phyloP scores from a whole-genome alignment of 2,797 vertebrate genomes.

The Hydrophis major region DNA sequence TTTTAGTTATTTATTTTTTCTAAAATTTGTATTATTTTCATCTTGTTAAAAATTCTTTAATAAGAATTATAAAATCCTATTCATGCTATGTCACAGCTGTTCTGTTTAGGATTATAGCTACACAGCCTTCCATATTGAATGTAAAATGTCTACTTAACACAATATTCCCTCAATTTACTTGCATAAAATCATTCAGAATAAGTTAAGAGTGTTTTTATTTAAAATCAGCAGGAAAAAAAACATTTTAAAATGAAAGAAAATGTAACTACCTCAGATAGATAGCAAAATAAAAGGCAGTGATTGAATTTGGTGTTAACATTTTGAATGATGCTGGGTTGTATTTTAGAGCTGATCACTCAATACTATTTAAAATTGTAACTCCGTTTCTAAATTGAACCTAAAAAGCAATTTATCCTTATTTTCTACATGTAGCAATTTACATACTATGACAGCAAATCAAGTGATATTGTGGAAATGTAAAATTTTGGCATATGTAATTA shows the following conservation, averaged over 20 bases:
- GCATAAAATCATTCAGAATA: background rate
- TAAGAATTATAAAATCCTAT: background rate
- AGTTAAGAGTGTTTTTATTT: background rate
- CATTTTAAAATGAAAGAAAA: background rate
- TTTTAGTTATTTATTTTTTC: background rate
- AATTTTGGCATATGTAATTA: slow-evolving; percentile 6
- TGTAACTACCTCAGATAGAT: background rate
- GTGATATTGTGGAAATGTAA: slow-evolving; percentile 18
- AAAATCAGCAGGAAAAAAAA: background rate
- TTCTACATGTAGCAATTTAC: slow-evolving; percentile 2
- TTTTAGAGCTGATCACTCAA: slow-evolving; percentile 3
- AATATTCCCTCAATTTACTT: background rate
- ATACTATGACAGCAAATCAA: slow-evolving; percentile 22
- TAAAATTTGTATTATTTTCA: background rate
- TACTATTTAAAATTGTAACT: slow-evolving; percentile 1
- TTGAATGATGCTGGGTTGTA: slow-evolving; percentile 11
- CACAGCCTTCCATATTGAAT: background rate
- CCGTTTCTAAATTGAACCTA: background rate
- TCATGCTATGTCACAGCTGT: background rate
- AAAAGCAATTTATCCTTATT: slow-evolving; percentile 5
- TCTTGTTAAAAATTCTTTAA: background rate
- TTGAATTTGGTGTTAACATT: slow-evolving; percentile 15
- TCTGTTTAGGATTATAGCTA: background rate
- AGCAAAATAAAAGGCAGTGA: slow-evolving; percentile 15
- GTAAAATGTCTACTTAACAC: background rate